These are phyloP conservation scores for Aphidius ervi DNA, from an alignment of 1,140 invertebrate genomes.

Conservation along the genomic window DNA sequence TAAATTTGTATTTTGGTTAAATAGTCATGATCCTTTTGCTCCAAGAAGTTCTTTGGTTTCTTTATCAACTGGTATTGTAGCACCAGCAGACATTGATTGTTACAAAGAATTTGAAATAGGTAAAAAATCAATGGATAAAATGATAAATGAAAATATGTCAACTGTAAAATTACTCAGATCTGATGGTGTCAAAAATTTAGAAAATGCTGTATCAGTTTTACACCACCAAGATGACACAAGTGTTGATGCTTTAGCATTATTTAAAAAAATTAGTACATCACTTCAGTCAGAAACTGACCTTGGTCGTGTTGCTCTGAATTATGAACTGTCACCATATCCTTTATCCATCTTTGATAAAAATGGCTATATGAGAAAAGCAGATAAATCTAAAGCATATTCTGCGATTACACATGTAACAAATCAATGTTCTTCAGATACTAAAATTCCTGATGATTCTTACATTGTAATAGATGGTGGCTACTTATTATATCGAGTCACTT, in stretches of 20 bases:
- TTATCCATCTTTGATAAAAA: slow-evolving; percentile 36
- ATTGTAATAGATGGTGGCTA: slow-evolving; percentile 27
- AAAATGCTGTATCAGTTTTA: slow-evolving; percentile 13
- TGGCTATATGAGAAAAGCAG: slow-evolving; percentile 40
- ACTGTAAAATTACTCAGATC: slow-evolving; percentile 11
- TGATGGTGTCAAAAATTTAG: slow-evolving; percentile 19
- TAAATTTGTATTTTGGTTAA: slow-evolving; percentile 42
- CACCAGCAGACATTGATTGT: slow-evolving; percentile 42
- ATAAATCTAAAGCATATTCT: slow-evolving; percentile 39
- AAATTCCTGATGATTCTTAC: background rate
- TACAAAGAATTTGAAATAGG: slow-evolving; percentile 42
- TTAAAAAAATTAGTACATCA: slow-evolving; percentile 38
- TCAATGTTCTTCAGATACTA: slow-evolving; percentile 1
- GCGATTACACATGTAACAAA: slow-evolving; percentile 26
- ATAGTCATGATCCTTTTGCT: slow-evolving; percentile 37
- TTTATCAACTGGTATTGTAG: slow-evolving; percentile 41
- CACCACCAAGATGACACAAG: slow-evolving; percentile 25
- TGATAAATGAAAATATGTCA: slow-evolving; percentile 21
- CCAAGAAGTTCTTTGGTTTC: slow-evolving; percentile 34
- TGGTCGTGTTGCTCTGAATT: slow-evolving; percentile 39
- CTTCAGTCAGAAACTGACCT: slow-evolving; percentile 28
- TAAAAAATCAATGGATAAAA: slow-evolving; percentile 15
- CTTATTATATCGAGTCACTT: slow-evolving; percentile 22
- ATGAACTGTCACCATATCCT: slow-evolving; percentile 39
- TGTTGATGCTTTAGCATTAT: slow-evolving; percentile 39